These are phyloP conservation scores for Gymnosoma rotundatum DNA, from an alignment of 2,888 invertebrate genomes.

Conservation along the genomic window DNA sequence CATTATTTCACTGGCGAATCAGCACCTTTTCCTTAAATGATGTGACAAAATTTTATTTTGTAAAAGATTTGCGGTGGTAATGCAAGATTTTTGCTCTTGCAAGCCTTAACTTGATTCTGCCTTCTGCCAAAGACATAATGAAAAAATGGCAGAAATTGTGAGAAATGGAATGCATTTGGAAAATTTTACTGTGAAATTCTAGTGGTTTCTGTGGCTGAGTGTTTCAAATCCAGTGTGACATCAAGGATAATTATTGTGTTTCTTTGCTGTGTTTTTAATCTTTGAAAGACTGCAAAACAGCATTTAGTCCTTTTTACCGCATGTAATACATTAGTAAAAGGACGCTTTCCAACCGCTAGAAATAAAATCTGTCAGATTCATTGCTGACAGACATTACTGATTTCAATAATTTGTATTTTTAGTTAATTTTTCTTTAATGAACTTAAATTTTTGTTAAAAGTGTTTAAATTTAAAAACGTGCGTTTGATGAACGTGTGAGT, in stretches of 20 bases:
- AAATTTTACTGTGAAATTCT: slow-evolving; percentile 56
- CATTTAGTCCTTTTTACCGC: not conserved
- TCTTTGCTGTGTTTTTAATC: slow-evolving; percentile 40
- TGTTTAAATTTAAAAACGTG: too few species aligned
- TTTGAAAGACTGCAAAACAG: not conserved
- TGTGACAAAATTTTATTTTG: slow-evolving; percentile 69
- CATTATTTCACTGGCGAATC: slow-evolving; percentile 52
- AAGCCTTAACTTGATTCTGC: slow-evolving; percentile 53
- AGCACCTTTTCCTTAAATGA: slow-evolving; percentile 67
- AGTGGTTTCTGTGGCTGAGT: slow-evolving; percentile 62
- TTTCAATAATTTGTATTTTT: too few species aligned
- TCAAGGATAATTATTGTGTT: slow-evolving; percentile 71
- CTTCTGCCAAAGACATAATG: slow-evolving; percentile 45
- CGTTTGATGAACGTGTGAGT: too few species aligned
- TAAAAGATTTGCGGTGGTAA: slow-evolving; percentile 69
- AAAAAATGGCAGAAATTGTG: slow-evolving; percentile 12
- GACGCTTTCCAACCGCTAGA: too few species aligned
- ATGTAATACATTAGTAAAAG: too few species aligned
- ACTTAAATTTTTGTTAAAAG: too few species aligned
- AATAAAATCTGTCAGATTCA: too few species aligned
- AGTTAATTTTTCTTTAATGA: too few species aligned
- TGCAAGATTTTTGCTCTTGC: slow-evolving; percentile 50
- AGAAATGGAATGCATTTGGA: slow-evolving; percentile 47
- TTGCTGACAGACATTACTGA: too few species aligned
- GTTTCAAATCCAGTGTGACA: slow-evolving; percentile 71